Evolutionary conservation across 1,140 invertebrate species (phyloP).

Genomic region (Diuraphis noxia): DNA sequence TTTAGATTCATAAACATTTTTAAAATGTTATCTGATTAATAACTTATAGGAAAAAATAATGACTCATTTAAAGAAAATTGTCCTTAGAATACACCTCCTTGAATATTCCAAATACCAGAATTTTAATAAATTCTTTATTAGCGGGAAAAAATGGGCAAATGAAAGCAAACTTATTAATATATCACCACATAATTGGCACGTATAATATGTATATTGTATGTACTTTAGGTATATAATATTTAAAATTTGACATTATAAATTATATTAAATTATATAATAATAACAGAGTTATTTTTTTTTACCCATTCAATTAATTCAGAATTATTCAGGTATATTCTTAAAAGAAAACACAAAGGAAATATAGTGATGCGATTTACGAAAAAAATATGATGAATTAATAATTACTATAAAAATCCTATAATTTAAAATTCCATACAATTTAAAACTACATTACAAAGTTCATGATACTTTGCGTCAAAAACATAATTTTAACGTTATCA

Average conservation of each 20-base stretch:
- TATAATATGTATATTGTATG: neutral
- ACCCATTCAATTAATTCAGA: no score
- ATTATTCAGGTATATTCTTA: neutral
- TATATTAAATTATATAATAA: no score
- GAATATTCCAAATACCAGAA: neutral
- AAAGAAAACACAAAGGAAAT: neutral
- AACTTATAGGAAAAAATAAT: no score
- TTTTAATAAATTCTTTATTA: neutral
- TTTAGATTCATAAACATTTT: no score
- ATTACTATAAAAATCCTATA: neutral
- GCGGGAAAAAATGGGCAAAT: neutral
- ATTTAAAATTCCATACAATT: neutral
- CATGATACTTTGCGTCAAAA: neutral
- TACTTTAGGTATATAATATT: no score
- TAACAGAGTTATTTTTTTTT: neutral
- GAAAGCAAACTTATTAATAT: neutral
- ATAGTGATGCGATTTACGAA: neutral
- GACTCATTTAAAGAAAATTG: no score
- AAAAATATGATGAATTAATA: neutral
- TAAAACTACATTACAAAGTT: neutral
- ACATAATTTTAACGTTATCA: neutral
- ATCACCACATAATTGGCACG: neutral
- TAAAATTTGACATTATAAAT: neutral
- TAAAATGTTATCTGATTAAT: no score
- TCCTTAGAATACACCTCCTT: neutral